phyloP scores from a whole-genome alignment of 2,888 invertebrate genomes.

The Sicus ferrugineus region DNA sequence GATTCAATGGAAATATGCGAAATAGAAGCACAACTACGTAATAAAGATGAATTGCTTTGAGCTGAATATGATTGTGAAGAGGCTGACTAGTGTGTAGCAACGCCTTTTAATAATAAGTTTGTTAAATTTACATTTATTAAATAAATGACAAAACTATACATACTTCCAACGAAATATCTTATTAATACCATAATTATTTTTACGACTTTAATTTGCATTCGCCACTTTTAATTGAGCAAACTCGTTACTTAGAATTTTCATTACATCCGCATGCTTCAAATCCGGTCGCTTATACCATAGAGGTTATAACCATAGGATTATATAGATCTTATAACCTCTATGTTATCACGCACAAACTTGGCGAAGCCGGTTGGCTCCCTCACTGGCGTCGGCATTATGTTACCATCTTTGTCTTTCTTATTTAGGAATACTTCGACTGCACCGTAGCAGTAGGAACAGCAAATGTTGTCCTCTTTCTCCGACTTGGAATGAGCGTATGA shows the following conservation, averaged over 20 bases:
- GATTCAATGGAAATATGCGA: slow-evolving; percentile 34
- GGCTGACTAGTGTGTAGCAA: neutral
- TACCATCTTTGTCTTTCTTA: slow-evolving; percentile 61
- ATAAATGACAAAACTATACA: neutral
- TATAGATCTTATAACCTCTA: too few relatives aligned
- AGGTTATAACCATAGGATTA: too few relatives aligned
- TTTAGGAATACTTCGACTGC: slow-evolving; percentile 58
- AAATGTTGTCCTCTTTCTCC: slow-evolving; percentile 60
- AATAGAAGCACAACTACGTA: neutral
- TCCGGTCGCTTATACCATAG: slow-evolving; percentile 54
- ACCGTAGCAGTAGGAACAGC: slow-evolving; percentile 59
- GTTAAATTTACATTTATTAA: neutral
- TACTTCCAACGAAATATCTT: neutral
- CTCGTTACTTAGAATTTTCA: slow-evolving; percentile 60
- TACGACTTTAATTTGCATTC: slow-evolving; percentile 34
- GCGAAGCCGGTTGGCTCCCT: slow-evolving; percentile 61
- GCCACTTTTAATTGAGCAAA: slow-evolving; percentile 52
- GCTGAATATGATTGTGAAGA: neutral
- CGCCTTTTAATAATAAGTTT: neutral
- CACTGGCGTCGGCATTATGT: slow-evolving; percentile 55
- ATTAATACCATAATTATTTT: too few relatives aligned
- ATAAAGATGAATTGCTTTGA: neutral
- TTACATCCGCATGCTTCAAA: slow-evolving; percentile 59
- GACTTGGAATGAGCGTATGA: slow-evolving; percentile 63
- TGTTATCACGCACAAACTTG: slow-evolving; percentile 63